Evolutionary conservation across 1,140 invertebrate genomes (phyloP).

Genomic region (Microplitis mediator): DNA sequence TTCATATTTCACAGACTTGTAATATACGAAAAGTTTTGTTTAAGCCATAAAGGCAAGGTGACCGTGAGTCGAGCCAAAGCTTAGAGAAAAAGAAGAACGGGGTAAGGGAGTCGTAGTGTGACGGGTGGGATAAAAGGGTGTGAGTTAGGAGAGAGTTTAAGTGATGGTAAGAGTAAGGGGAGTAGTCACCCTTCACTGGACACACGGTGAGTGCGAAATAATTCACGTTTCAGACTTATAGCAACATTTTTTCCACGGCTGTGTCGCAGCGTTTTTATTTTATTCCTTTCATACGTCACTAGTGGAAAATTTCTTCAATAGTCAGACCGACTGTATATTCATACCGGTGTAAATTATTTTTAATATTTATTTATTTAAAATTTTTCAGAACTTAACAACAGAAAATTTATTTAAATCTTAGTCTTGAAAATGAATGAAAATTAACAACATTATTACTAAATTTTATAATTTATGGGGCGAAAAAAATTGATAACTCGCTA

Average conservation of each 20-base stretch:
- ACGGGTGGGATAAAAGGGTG: background rate
- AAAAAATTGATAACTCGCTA: too few species aligned
- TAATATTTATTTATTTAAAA: too few species aligned
- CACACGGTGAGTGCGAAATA: slow-evolving; percentile 48
- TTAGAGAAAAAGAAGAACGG: slow-evolving; percentile 11
- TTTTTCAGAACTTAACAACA: too few species aligned
- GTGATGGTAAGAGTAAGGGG: slow-evolving; percentile 24
- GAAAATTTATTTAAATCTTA: too few species aligned
- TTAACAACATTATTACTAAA: too few species aligned
- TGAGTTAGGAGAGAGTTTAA: slow-evolving; percentile 18
- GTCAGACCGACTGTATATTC: background rate
- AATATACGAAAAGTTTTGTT: slow-evolving; percentile 62
- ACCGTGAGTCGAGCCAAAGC: slow-evolving; percentile 22
- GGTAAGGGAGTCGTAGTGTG: slow-evolving; percentile 29
- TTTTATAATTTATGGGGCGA: too few species aligned
- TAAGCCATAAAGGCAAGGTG: slow-evolving; percentile 56
- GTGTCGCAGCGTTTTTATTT: background rate
- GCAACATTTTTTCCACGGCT: background rate
- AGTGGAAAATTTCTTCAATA: background rate
- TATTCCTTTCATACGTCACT: background rate
- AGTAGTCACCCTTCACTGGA: slow-evolving; percentile 42
- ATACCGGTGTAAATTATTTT: too few species aligned
- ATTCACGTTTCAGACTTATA: slow-evolving; percentile 51
- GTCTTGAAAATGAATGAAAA: too few species aligned
- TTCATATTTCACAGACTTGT: slow-evolving; percentile 61